Percentiles rank a stretch among this genome's conserved stretches.
These are phyloP conservation scores for Saturnia japonica DNA, from an alignment of 2,888 invertebrate species.

Conservation along the genomic window DNA sequence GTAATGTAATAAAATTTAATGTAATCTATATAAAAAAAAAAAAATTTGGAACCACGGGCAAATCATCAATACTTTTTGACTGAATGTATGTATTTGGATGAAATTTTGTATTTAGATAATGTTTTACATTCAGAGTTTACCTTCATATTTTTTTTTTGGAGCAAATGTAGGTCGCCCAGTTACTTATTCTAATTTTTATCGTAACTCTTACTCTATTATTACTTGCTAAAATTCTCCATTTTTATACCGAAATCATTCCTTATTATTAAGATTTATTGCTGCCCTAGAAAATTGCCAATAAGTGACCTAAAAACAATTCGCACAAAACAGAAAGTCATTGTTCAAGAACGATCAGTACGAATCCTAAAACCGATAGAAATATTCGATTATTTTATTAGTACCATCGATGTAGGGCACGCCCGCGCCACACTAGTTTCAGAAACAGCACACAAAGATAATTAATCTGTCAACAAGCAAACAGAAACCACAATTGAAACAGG, in stretches of 20 bases:
- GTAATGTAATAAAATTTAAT: no score
- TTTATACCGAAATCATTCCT: slow-evolving; percentile 7
- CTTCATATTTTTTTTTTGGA: no score
- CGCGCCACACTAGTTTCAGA: slow-evolving; percentile 23
- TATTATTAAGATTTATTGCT: slow-evolving; percentile 23
- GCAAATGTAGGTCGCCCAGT: no score
- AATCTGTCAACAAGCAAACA: slow-evolving; percentile 42
- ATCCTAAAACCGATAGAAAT: slow-evolving; percentile 23
- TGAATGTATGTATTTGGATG: no score
- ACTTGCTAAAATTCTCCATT: not conserved
- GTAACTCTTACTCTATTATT: not conserved
- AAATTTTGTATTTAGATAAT: no score
- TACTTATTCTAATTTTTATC: not conserved
- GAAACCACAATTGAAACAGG: slow-evolving; percentile 29
- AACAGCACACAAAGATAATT: slow-evolving; percentile 39
- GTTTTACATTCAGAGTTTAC: no score
- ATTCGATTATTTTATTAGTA: slow-evolving; percentile 20
- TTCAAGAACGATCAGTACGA: slow-evolving; percentile 34
- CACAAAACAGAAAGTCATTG: slow-evolving; percentile 34
- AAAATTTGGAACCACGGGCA: no score
- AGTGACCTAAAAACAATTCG: slow-evolving; percentile 32
- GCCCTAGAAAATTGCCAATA: slow-evolving; percentile 17
- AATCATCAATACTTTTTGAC: no score
- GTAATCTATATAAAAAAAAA: no score
- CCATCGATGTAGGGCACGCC: slow-evolving; percentile 16